Conservation (phyloP, 2,797 vertebrate species). For the Muscicapa striata region DNA sequence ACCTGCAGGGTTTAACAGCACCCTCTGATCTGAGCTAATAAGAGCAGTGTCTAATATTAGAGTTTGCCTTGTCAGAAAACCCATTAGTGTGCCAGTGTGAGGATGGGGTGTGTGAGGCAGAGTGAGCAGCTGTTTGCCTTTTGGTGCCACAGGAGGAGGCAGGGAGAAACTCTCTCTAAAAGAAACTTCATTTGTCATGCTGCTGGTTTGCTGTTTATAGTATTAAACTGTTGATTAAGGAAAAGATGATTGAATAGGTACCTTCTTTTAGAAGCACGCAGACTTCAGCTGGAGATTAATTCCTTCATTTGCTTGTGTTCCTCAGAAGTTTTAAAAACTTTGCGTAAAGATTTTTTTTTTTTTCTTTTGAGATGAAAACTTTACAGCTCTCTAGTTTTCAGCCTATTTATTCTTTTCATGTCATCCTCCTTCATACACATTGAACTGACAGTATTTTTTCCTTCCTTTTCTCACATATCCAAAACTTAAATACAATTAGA, state of each 20-base stretch:
- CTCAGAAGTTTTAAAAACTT: not conserved
- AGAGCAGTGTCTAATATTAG: not conserved
- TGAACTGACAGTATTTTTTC: not conserved
- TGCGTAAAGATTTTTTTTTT: not conserved
- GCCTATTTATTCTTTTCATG: not conserved
- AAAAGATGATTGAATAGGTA: not conserved
- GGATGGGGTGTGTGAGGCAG: not conserved
- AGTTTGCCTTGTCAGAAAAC: constrained; percentile 6
- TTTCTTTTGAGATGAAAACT: not conserved
- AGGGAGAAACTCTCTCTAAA: not conserved
- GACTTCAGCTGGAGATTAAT: constrained; percentile 13
- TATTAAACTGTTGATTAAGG: constrained; percentile 14
- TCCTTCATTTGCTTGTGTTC: not conserved
- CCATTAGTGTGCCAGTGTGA: not conserved
- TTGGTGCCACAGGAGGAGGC: not conserved
- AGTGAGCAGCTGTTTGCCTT: constrained; percentile 23
- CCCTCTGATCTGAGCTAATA: constrained; percentile 36
- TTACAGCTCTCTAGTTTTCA: not conserved
- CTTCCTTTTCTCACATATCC: not conserved
- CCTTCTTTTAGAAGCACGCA: not conserved
- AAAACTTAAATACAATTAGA: not conserved
- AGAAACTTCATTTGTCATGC: not conserved
- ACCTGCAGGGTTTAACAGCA: constrained; percentile 28
- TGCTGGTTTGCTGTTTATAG: not conserved
- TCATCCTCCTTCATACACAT: not conserved